Evolutionary conservation across 2,888 invertebrate species (phyloP).

Genomic region (Galerucella calmariensis): DNA sequence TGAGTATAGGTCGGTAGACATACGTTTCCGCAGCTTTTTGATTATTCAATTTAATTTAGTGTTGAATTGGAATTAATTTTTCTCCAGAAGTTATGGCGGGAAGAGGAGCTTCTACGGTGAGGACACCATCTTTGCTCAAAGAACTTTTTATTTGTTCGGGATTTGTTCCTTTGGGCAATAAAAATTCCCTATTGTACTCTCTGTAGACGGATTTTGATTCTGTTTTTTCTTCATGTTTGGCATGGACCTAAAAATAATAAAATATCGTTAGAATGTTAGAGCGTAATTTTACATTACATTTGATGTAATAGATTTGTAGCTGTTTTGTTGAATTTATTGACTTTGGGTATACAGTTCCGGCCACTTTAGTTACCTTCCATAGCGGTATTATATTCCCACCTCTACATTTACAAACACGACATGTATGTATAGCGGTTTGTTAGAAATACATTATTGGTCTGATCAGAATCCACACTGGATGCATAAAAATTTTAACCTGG

Average conservation of each 20-base stretch:
- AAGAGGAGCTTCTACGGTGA: slow-evolving; percentile 96
- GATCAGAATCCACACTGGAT: no score
- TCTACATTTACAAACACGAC: no score
- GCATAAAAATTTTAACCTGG: no score
- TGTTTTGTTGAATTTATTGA: no score
- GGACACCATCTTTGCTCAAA: slow-evolving; percentile 94
- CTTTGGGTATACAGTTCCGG: no score
- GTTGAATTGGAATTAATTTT: slow-evolving; percentile 85
- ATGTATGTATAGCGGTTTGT: no score
- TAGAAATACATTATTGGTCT: no score
- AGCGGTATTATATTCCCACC: no score
- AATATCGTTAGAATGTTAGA: not conserved
- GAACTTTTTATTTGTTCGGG: slow-evolving; percentile 96
- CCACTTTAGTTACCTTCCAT: no score
- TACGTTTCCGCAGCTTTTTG: not conserved
- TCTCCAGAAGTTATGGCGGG: slow-evolving; percentile 86
- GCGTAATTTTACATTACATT: not conserved
- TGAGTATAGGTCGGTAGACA: not conserved
- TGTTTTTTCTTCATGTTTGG: slow-evolving; percentile 97
- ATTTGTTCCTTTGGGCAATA: slow-evolving; percentile 96
- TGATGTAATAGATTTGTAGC: no score
- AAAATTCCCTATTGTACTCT: slow-evolving; percentile 97
- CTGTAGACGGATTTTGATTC: slow-evolving; percentile 97
- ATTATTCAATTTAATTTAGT: slow-evolving; percentile 61
- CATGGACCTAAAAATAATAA: slow-evolving; percentile 83